These are phyloP conservation scores for Ips nitidus DNA, from an alignment of 1,140 invertebrate genomes.

Conservation along the genomic window DNA sequence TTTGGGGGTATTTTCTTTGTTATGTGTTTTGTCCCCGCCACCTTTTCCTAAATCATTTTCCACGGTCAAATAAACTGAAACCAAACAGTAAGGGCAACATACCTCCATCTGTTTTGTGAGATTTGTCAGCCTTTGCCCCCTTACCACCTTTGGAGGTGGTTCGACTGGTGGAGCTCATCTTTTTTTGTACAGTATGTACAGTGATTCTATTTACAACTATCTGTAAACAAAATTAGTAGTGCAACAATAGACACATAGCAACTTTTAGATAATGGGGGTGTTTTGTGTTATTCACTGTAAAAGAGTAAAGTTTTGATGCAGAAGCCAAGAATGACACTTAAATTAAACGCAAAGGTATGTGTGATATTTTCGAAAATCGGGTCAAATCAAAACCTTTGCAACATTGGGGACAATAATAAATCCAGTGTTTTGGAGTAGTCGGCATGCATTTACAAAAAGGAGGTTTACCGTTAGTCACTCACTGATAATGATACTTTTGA, in stretches of 20 bases:
- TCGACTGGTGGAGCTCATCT: conserved; percentile 53
- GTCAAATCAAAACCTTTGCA: too few species aligned
- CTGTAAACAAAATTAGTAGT: conserved; percentile 43
- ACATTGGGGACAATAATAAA: too few species aligned
- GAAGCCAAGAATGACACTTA: not conserved
- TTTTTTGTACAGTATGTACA: conserved; percentile 54
- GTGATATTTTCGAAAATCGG: too few species aligned
- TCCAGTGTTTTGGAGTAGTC: too few species aligned
- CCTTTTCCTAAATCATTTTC: conserved; percentile 39
- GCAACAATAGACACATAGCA: conserved; percentile 11
- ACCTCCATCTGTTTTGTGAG: conserved; percentile 48
- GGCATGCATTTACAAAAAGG: too few species aligned
- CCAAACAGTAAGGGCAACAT: conserved; percentile 1
- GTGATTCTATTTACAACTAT: conserved; percentile 53
- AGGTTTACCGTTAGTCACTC: not conserved
- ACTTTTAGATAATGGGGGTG: conserved; percentile 6
- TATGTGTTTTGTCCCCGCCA: conserved; percentile 45
- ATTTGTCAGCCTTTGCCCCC: conserved; percentile 51
- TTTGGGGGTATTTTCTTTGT: conserved; percentile 42
- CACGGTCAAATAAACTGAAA: not conserved
- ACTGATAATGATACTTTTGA: not conserved
- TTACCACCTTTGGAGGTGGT: conserved; percentile 54
- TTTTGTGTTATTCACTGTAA: not conserved
- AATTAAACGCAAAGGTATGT: too few species aligned
- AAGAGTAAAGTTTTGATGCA: not conserved